phyloP scores from a whole-genome alignment of 2,113 vertebrate genomes.

The Pardalotus punctatus region DNA sequence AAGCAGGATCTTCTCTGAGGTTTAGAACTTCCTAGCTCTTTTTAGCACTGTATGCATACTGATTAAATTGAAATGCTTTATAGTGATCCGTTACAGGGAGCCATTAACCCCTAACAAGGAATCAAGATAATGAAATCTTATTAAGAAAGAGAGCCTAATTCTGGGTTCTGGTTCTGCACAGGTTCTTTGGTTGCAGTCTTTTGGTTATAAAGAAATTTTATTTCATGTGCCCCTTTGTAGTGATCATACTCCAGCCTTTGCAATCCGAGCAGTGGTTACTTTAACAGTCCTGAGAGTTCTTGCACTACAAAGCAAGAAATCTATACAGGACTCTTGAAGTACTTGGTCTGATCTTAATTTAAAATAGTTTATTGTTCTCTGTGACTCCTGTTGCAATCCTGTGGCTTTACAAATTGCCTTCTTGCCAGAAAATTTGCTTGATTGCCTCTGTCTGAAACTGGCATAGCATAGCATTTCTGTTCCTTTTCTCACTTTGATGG shows the following conservation, averaged over 20 bases:
- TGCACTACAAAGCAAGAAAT: background rate
- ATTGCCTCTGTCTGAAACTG: constrained; percentile 40
- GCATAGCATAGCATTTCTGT: constrained; percentile 44
- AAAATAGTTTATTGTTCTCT: constrained; percentile 36
- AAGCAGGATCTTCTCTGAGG: background rate
- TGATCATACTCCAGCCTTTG: background rate
- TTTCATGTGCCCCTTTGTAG: background rate
- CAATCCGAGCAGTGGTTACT: background rate
- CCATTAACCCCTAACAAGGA: background rate
- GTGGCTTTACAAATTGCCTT: background rate
- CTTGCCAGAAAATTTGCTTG: constrained; percentile 44
- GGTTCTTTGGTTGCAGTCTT: background rate
- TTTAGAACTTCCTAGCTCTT: background rate
- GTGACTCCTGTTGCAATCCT: constrained; percentile 33
- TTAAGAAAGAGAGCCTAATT: background rate
- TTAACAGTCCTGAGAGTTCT: background rate
- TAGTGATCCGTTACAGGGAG: background rate
- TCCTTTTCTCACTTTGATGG: constrained; percentile 54
- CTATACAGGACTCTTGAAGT: background rate
- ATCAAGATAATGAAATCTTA: background rate
- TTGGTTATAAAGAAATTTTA: background rate
- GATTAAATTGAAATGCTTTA: background rate
- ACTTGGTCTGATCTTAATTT: constrained; percentile 7
- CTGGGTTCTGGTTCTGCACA: background rate
- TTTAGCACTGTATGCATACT: background rate